A percentile compares a stretch with the other conserved stretches of the same genome.
Conservation (phyloP, 2,888 invertebrate species). For the Bimastos eiseni region DNA sequence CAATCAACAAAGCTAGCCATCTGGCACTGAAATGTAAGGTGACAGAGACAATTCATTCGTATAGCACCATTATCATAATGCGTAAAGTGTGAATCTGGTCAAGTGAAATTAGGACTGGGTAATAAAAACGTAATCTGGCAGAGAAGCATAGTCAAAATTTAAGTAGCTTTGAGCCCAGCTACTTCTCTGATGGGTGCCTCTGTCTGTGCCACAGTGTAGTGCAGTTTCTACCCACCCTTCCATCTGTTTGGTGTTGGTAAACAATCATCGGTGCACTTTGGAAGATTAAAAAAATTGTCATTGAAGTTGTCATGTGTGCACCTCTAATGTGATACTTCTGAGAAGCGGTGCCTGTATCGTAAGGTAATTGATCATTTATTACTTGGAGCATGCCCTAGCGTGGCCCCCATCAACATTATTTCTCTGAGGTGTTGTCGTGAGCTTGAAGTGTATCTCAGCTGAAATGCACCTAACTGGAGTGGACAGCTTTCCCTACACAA, state of each 20-base stretch:
- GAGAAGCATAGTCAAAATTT: background rate
- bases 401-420: background rate
- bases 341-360: background rate
- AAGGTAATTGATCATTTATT: background rate
- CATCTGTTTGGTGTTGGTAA: background rate
- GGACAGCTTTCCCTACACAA: too few species aligned
- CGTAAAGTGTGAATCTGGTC: background rate
- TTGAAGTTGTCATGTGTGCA: background rate
- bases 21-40: background rate
- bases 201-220: background rate
- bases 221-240: background rate
- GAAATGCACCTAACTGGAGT: background rate
- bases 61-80: background rate
- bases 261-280: background rate
- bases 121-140: background rate
- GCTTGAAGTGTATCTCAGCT: background rate
- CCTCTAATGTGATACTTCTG: background rate
- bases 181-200: background rate
- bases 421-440: background rate
- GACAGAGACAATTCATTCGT: background rate
- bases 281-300: background rate
- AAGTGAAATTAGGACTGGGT: background rate
- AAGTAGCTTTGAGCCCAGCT: background rate
- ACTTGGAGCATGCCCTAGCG: background rate
- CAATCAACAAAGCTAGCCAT: background rate